These are phyloP conservation scores for Sebastes dallii DNA, from an alignment of 2,797 vertebrate genomes.

Conservation along the genomic window DNA sequence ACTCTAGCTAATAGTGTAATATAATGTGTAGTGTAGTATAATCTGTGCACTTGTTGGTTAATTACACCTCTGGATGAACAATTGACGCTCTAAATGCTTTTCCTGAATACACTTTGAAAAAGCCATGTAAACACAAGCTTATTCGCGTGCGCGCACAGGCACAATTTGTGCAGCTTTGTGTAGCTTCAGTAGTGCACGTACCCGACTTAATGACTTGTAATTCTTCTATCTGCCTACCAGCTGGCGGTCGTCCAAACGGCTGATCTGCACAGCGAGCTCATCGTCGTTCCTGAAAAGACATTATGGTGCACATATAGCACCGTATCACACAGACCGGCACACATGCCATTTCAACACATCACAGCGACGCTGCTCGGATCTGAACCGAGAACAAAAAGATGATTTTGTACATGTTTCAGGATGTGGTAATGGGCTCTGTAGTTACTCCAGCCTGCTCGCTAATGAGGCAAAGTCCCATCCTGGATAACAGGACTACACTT, in stretches of 20 bases:
- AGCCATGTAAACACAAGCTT: constrained; percentile 51
- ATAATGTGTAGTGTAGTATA: background rate
- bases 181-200: constrained; percentile 34
- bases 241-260: constrained; percentile 60
- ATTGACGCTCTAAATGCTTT: constrained; percentile 47
- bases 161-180: constrained; percentile 45
- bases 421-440: background rate
- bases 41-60: constrained; percentile 56
- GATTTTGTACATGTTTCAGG: constrained; percentile 14
- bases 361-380: background rate
- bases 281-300: constrained; percentile 30
- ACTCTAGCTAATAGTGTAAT: constrained; percentile 44
- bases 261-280: constrained; percentile 36
- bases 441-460: constrained; percentile 34
- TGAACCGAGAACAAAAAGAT: constrained; percentile 23
- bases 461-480: constrained; percentile 43
- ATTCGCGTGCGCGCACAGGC: background rate
- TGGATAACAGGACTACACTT: constrained; percentile 21
- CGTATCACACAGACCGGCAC: background rate
- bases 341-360: constrained; percentile 15
- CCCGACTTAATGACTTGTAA: constrained; percentile 64
- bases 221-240: constrained; percentile 53
- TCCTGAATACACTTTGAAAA: constrained; percentile 33
- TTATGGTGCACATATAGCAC: constrained; percentile 1
- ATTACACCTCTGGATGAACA: constrained; percentile 68